These are phyloP conservation scores for Scolopax bukidnonensis DNA, from an alignment of 2,797 vertebrate genomes.

Conservation along the genomic window DNA sequence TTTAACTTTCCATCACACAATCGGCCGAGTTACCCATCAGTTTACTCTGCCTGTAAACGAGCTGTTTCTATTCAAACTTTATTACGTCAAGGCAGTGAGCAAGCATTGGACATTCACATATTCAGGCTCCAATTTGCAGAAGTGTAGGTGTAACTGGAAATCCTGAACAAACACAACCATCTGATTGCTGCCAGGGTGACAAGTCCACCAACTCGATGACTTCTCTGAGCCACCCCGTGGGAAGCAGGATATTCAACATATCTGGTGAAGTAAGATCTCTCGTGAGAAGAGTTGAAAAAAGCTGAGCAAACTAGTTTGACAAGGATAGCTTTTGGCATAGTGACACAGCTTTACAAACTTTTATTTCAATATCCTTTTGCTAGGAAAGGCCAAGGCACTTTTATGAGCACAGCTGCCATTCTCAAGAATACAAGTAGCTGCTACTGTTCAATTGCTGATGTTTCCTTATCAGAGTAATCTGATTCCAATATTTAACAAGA, in stretches of 20 bases:
- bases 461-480: conserved; percentile 25
- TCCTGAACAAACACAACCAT: conserved; percentile 22
- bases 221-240: background rate
- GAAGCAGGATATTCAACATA: conserved; percentile 25
- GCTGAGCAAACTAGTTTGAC: conserved; percentile 23
- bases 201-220: background rate
- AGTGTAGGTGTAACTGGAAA: conserved; percentile 23
- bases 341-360: background rate
- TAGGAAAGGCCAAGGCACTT: conserved; percentile 9
- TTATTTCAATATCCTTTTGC: background rate
- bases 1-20: background rate
- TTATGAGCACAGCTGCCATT: conserved; percentile 28
- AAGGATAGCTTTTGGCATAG: conserved; percentile 14
- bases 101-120: background rate
- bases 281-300: background rate
- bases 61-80: background rate
- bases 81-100: background rate
- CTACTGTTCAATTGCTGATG: background rate
- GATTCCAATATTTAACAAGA: conserved; percentile 18
- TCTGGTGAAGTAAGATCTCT: conserved; percentile 13
- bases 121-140: background rate
- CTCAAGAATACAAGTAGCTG: background rate
- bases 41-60: background rate
- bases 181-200: background rate
- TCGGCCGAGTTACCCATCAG: background rate